Conservation (phyloP, 2,888 invertebrate species). For the Drosophila parthenogenetica region DNA sequence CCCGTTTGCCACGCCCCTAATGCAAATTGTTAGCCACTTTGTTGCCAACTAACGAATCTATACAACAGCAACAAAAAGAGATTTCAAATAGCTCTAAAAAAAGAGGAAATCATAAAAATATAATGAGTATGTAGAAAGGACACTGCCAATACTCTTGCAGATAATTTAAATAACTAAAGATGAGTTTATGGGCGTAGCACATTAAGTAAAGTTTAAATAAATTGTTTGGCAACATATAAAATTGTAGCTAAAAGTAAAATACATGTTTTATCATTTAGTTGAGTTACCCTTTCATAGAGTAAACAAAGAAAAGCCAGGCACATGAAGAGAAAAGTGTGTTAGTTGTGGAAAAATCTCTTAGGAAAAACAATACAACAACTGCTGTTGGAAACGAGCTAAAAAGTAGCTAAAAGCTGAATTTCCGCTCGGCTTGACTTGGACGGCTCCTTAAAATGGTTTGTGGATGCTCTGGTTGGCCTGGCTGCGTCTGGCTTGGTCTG, state of each 20-base stretch:
- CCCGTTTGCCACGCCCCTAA: conserved; percentile 30
- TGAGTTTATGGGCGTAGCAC: background rate
- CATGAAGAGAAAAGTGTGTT: conserved; percentile 70
- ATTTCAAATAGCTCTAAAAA: conserved; percentile 23
- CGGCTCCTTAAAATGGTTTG: conserved; percentile 22
- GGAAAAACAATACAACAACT: conserved; percentile 50
- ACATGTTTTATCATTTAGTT: background rate
- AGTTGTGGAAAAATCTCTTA: conserved; percentile 68
- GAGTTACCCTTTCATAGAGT: background rate
- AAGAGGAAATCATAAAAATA: background rate
- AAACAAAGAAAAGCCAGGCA: conserved; percentile 31
- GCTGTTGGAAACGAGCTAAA: conserved; percentile 67
- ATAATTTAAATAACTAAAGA: background rate
- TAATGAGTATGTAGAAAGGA: background rate
- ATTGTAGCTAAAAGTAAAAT: too few species aligned
- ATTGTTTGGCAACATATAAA: too few species aligned
- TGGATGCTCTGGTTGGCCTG: conserved; percentile 38
- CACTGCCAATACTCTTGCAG: background rate
- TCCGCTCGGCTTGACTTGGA: conserved; percentile 77
- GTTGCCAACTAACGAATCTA: conserved; percentile 71
- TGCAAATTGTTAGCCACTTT: conserved; percentile 50
- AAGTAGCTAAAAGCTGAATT: conserved; percentile 80
- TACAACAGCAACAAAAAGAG: conserved; percentile 36
- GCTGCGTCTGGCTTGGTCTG: conserved; percentile 33
- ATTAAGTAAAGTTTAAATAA: background rate